Conservation (phyloP, 2,797 vertebrate genomes). For the Enteromius viviparus region DNA sequence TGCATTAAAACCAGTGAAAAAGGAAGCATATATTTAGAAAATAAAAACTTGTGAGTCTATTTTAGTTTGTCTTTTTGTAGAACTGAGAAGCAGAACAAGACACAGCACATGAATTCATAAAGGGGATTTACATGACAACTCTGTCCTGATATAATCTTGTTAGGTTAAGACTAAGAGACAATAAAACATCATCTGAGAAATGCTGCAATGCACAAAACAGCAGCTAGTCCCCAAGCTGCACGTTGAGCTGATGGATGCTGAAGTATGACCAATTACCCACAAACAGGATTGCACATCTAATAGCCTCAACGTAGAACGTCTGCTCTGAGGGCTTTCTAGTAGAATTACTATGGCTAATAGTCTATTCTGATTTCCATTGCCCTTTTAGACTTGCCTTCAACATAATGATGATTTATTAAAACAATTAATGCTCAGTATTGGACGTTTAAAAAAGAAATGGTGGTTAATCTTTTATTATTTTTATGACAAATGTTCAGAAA, state of each 20-base stretch:
- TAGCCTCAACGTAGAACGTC: constrained; percentile 1
- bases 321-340: constrained; percentile 2
- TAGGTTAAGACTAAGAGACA: constrained; percentile 7
- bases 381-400: constrained; percentile 4
- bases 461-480: background rate
- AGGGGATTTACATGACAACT: background rate
- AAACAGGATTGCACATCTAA: constrained; percentile 43
- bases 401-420: constrained; percentile 19
- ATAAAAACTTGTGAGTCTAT: background rate
- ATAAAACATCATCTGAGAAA: constrained; percentile 8
- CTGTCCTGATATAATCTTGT: constrained; percentile 23
- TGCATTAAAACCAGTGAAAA: background rate
- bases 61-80: background rate
- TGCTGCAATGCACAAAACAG: constrained; percentile 31
- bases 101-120: background rate
- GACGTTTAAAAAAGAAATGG: background rate
- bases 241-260: constrained; percentile 32
- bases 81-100: background rate
- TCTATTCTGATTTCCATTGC: constrained; percentile 19
- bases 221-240: constrained; percentile 19
- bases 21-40: background rate
- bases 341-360: constrained; percentile 27
- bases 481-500: no score
- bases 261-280: constrained; percentile 37
- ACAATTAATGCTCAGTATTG: background rate